Evolutionary conservation across 2,888 invertebrate genomes (phyloP), one percentile per base, ranked within the genome.

Genomic region (Gerris lacustris): DNA sequence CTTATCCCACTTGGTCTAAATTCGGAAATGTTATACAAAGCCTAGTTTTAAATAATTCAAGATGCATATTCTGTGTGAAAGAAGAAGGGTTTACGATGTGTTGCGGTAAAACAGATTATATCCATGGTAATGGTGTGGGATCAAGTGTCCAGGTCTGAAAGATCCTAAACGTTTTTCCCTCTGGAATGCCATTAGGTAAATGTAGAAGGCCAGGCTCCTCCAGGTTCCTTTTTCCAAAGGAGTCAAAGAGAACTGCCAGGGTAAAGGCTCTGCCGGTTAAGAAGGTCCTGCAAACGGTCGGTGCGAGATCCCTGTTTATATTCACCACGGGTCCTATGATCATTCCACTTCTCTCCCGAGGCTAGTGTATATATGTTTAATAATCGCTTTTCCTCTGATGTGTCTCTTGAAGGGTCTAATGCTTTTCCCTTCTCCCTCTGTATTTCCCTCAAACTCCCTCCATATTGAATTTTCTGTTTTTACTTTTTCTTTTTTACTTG

Each of bases 301-400:
- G 15, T 15, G 55, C 15, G 9, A 55, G 55, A 55, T 1, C 9
- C 15, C 11, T 55, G 55, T 55, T 55, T 55, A 55, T 55, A 55
- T 55, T 55, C 55, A 55, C 55, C 55, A 55, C 9, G 55, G 55
- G 55, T 55, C 55, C 55, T 55, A 55, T 55, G 11, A 55, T 55
- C 55, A 55, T 55, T 55, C 15, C 55, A 55, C 55, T 15, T 55
- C 15, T 15, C 15, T 11, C 55, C 15, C 15, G 55, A 55, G 15
- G 15, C 55, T 55, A 55, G 55, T 55, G 55, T 55, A 55, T 55
- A 55, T 55, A 55, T 55, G 55, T 55, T 55, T 55, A 55, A 55
- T 55, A 55, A 55, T 55, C 55, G 55, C 55, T 55, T 55, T 55
- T 55, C 55, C 55, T 15, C 15, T 55, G 55, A 55, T 55, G 55